Base-by-base conservation (phyloP, 1,140 invertebrate genomes). In the Saxidomus purpurata region DNA sequence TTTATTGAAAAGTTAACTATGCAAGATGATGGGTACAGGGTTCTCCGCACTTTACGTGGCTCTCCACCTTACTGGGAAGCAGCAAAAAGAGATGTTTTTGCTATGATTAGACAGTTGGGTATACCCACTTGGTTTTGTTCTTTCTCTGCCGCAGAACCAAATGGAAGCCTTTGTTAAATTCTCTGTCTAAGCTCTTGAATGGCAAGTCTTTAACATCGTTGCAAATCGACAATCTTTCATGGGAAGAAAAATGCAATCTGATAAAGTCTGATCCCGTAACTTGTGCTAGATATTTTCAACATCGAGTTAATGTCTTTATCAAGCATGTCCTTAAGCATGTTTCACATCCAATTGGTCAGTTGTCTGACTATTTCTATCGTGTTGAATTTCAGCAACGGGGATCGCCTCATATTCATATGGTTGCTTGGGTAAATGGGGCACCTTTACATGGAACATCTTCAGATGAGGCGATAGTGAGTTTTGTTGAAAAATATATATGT, bases 371-470 rank as follows among this genome's bases (percentile, higher is more conserved):
- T 96, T 95, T 90, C 95, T 96, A 87, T 94, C 95, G 93, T 47
- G 94, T 96, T 71, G 95, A 96, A 89, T 96, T 95, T 90, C 95
- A 96, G 86, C 94, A 96, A 81, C 92, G 95, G 28, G 95, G 96
- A 11, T 94, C 91, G 82, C 95, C 96, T 17, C 95, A 96, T 92
- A 71, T 95, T 22, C 95, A 96, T 82, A 92, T 94, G 43, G 84
- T 96, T 2, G 49, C 94, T 28, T 96, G 95, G 95, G 76, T 95
- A 2, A 88, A 95, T 87, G 90, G 94, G 91, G 82, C 92, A 63
- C 95, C 95, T 55, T 43, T 49, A 61, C 63, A 31, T 34, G 63
- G 28, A 8, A 13, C 3, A 8, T 4, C 3, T 69, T 4, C 3
- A 8, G 63, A 31, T 11, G 34, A 69, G 9, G 28, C 3, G 34